Base-by-base conservation (phyloP, 2,113 vertebrate genomes). In the Malurus melanocephalus region DNA sequence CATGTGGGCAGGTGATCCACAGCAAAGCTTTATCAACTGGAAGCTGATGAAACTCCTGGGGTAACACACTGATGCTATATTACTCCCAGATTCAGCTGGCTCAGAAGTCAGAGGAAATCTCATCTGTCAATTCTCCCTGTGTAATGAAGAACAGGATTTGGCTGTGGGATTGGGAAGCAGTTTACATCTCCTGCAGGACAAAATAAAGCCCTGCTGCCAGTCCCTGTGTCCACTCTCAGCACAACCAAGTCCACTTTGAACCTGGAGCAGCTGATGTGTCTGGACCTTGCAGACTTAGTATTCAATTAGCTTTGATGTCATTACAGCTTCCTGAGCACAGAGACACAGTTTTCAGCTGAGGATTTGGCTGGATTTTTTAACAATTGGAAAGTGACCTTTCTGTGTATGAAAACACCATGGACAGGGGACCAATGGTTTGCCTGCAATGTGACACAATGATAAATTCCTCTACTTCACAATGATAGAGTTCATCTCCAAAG, bases 141-240 rank as follows among this genome's bases (percentile, higher is more conserved):
- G 60, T 89, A 88, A 94, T 90, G 89, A 89, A 94, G 92, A 94
- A 62, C 79, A 92, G 93, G 68, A 85, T 94, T 90, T 93, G 89
- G 87, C 77, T 56, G 67, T 61, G 60, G 87, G 82, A 55, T 13
- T 80, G 87, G 87, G 89, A 91, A 91, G 64, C 38, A 52, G 80
- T 32, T 80, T 53, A 73, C 8, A 10, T 85, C 77, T 93, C 73
- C 74, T 90, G 61, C 60, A 62, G 78, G 76, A 83, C 9, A 26
- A 53, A 90, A 79, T 57, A 60, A 87, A 94, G 52, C 53, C 74
- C 60, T 1, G 0, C 14, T 42, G 51, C 82, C 74, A 19, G 21
- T n/a, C 67, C 55, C 51, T 45, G 0, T 11, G 69, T 74, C 89
- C 89, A 79, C 53, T 7, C 55, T 32, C 80, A 61, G 82, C 69